Evolutionary conservation across 2,113 vertebrate species (phyloP).

Genomic region (Melanerpes formicivorus): DNA sequence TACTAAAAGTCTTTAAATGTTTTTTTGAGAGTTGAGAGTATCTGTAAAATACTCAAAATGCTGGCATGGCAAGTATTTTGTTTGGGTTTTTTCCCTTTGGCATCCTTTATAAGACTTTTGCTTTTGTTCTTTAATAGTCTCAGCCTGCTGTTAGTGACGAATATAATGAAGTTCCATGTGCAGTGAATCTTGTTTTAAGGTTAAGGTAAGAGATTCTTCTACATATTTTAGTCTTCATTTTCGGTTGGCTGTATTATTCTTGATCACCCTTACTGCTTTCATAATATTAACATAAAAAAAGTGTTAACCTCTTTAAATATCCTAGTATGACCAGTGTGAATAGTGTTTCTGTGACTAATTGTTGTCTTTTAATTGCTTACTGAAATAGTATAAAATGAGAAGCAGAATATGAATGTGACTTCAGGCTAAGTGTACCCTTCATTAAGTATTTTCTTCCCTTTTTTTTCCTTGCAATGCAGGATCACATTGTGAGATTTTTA

Average conservation of each 20-base stretch:
- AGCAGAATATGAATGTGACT: constrained; percentile 60
- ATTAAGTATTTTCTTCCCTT: constrained; percentile 67
- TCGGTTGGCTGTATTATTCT: not conserved
- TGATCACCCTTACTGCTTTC: constrained; percentile 57
- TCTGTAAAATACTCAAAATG: constrained; percentile 10
- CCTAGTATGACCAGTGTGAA: constrained; percentile 52
- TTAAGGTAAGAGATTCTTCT: constrained; percentile 85
- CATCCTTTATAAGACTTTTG: not conserved
- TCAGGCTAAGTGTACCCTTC: constrained; percentile 69
- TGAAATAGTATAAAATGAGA: constrained; percentile 52
- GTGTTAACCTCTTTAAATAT: constrained; percentile 56
- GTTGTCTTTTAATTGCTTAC: constrained; percentile 66
- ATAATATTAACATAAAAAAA: constrained; percentile 67
- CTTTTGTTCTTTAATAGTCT: constrained; percentile 75
- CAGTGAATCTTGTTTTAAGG: constrained; percentile 95
- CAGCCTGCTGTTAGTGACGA: constrained; percentile 81
- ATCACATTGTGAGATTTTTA: constrained; percentile 83
- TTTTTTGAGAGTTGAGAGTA: constrained; percentile 25
- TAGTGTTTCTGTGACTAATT: constrained; percentile 67
- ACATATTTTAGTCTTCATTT: constrained; percentile 36
- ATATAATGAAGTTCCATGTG: constrained; percentile 80
- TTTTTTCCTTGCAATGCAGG: constrained; percentile 57
- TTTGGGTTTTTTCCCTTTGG: not conserved
- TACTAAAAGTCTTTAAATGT: not conserved
- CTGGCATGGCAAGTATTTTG: not conserved